phyloP scores from a whole-genome alignment of 30 jellyfish, hydroid and myxozoan genomes.

The Sanderia malayensis region DNA sequence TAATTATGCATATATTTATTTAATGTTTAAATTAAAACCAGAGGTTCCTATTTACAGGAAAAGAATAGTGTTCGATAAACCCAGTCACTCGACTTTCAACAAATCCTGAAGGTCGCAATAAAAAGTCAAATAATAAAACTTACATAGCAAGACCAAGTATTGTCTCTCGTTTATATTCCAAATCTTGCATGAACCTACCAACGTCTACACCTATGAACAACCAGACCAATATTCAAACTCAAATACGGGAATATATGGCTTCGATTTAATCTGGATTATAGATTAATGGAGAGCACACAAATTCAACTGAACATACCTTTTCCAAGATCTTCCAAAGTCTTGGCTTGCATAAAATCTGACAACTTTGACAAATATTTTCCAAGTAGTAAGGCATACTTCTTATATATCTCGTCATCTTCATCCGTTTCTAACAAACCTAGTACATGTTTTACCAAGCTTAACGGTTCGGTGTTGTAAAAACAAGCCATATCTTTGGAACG shows the following conservation, averaged over 20 bases:
- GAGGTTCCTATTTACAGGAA: too few relatives aligned
- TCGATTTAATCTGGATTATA: background rate
- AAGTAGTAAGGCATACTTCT: background rate
- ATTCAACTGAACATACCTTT: constrained; percentile 54
- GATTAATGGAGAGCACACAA: background rate
- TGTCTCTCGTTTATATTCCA: constrained; percentile 86
- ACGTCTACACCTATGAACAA: constrained; percentile 77
- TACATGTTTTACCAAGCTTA: constrained; percentile 14
- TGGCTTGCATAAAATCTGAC: constrained; percentile 88
- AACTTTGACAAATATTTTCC: constrained; percentile 43
- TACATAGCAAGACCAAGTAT: constrained; percentile 97
- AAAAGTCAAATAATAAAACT: too few relatives aligned
- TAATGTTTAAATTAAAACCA: too few relatives aligned
- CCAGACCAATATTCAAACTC: background rate
- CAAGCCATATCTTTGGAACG: background rate
- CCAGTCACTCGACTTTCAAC: too few relatives aligned
- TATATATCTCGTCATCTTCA: background rate
- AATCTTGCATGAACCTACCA: constrained; percentile 73
- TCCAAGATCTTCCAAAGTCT: constrained; percentile 66
- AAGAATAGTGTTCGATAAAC: too few relatives aligned
- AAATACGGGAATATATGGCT: background rate
- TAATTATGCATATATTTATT: too few relatives aligned
- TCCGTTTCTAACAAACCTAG: background rate
- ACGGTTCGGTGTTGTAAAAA: constrained; percentile 11
- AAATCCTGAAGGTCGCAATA: too few relatives aligned